Percentiles rank a stretch among this genome's conserved stretches.
phyloP scores from a whole-genome alignment of 2,113 vertebrate genomes.

The Protobothrops mucrosquamatus region DNA sequence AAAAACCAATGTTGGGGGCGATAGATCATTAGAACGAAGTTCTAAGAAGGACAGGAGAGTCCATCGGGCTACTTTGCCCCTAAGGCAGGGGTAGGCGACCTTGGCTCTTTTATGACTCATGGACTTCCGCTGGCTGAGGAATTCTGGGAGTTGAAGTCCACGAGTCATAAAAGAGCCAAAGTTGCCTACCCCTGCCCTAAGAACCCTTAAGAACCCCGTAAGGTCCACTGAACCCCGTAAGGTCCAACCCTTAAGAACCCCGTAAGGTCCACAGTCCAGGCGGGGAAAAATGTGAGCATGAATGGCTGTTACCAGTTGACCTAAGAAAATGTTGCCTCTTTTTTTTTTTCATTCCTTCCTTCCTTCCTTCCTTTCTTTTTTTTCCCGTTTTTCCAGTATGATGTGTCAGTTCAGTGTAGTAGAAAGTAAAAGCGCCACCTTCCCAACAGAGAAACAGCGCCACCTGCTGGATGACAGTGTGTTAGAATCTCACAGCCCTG shows the following conservation, averaged over 20 bases:
- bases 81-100: too few species aligned
- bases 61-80: too few species aligned
- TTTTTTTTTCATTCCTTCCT: conserved; percentile 24
- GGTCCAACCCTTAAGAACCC: not conserved
- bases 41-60: not conserved
- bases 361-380: not conserved
- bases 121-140: too few species aligned
- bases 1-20: not conserved
- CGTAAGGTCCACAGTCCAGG: not conserved
- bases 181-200: not conserved
- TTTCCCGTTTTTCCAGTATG: conserved; percentile 72
- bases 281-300: not conserved
- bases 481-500: conserved; percentile 88
- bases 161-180: accelerated
- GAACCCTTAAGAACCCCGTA: not conserved
- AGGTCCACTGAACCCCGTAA: not conserved
- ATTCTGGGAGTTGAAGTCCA: too few species aligned
- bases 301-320: not conserved
- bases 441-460: conserved; percentile 85
- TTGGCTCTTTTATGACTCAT: too few species aligned
- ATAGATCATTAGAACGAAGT: not conserved
- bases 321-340: conserved; percentile 36
- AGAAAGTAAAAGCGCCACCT: conserved; percentile 91
- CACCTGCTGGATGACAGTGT: conserved; percentile 97
- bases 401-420: conserved; percentile 92